phyloP scores from a whole-genome alignment of 2,797 vertebrate species.

The Anguilla marmorata region DNA sequence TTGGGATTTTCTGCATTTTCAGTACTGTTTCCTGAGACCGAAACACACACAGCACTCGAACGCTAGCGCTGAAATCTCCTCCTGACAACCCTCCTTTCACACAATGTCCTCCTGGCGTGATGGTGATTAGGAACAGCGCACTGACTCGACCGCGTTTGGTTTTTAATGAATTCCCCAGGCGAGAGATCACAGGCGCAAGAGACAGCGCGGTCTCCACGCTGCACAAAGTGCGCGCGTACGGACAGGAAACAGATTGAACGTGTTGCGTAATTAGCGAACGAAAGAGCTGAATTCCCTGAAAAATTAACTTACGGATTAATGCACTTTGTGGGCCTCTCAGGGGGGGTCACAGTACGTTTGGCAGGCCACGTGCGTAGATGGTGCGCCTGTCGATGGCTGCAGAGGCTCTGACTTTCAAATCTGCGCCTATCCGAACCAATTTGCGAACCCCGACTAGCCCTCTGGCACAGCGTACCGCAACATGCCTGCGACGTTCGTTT shows the following conservation, averaged over 20 bases:
- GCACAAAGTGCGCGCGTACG: not conserved
- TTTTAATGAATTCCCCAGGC: conserved; percentile 12
- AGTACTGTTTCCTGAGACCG: not conserved
- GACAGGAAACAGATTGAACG: conserved; percentile 2
- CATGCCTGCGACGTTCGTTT: conserved; percentile 58
- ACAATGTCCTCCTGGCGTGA: not conserved
- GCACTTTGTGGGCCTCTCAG: conserved; percentile 42
- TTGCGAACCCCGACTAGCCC: conserved; percentile 50
- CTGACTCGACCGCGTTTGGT: not conserved
- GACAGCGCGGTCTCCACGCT: not conserved
- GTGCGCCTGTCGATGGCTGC: conserved; percentile 50
- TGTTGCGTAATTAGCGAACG: conserved; percentile 23
- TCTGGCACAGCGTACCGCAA: conserved; percentile 46
- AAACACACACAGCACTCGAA: not conserved
- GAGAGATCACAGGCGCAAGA: not conserved
- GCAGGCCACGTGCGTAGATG: conserved; percentile 23
- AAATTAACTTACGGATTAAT: conserved; percentile 27
- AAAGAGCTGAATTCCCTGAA: not conserved
- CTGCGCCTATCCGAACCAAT: conserved; percentile 27
- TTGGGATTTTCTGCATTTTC: not conserved
- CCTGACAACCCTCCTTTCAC: not conserved
- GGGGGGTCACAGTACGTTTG: conserved; percentile 58
- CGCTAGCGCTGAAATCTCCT: not conserved
- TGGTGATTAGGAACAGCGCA: not conserved
- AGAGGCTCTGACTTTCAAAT: conserved; percentile 50